A percentile compares a stretch with the other conserved stretches of the same genome.
Evolutionary conservation across 2,113 vertebrate species (phyloP).

Genomic region (Artemisiospiza belli): DNA sequence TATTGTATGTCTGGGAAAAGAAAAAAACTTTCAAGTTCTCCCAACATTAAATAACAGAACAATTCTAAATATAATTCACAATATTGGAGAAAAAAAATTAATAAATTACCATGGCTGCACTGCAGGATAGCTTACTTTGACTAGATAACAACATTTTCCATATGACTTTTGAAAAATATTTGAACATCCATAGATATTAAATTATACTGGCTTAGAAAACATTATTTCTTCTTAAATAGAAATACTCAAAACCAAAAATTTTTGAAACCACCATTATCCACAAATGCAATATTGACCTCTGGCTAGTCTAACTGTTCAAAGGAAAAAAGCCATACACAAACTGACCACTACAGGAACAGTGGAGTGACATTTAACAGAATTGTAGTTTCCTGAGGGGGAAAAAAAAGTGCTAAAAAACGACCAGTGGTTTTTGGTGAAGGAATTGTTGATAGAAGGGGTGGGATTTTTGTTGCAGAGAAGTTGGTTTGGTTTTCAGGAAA

Average conservation of each 20-base stretch:
- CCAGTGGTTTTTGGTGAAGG: neutral
- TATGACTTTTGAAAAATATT: neutral
- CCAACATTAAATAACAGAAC: neutral
- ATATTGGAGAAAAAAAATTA: neutral
- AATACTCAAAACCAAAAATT: neutral
- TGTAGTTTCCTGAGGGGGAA: neutral
- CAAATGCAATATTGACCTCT: neutral
- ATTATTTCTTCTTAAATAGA: neutral
- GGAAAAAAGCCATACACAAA: neutral
- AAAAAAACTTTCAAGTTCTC: neutral
- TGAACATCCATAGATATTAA: neutral
- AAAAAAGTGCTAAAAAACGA: neutral
- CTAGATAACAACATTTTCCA: neutral
- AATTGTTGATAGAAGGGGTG: neutral
- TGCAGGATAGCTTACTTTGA: neutral
- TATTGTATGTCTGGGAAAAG: neutral
- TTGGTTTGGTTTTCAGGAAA: neutral
- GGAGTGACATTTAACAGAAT: neutral
- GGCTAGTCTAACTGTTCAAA: neutral
- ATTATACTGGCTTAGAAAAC: neutral
- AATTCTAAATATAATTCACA: neutral
- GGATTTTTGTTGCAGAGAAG: fast-evolving
- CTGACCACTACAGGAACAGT: neutral
- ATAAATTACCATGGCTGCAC: neutral
- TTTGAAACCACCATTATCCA: neutral